Base-by-base conservation (phyloP, 2,888 invertebrate genomes). In the Eupithecia inturbata region DNA sequence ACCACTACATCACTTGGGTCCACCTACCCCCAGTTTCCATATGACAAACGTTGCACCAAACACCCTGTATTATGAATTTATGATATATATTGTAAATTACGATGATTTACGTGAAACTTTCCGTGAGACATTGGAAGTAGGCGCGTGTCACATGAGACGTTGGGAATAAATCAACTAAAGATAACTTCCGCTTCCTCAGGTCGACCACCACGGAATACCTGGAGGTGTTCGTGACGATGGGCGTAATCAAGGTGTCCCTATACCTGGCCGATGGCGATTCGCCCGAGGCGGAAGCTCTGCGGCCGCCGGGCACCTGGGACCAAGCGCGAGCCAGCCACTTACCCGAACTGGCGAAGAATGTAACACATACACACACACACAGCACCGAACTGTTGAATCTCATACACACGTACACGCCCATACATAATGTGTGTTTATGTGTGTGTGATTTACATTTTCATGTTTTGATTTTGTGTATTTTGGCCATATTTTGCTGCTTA, bases 181-280 rank as follows among this genome's bases (percentile, higher is more conserved):
- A 5, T 12, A 57, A 22, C 4, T 57, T 53, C 53, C 53, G 10
- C 14, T 12, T 57, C 26, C 14, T 0, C 74, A 88, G 89, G 49
- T 2, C n/a, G 63, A 7, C 10, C 12, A 19, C 12, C 4, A 85
- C 85, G 6, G 89, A 92, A 3, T 87, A 86, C 75, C 67, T 92
- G 62, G 95, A 95, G 73, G 79, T 92, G 67, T 92, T 88, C 74
- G 83, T 94, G 63, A 93, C 94, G 0, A 89, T 93, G 89, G 94
- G 94, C 16, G 84, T 83, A 19, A 85, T 95, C 14, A 89, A 91
- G n/a, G 6, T 92, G 14, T 86, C 90, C 0, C 75, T 94, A 41
- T 91, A 91, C 77, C 82, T 83, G 9, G 77, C 28, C 0, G 91
- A 91, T 62, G 88, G 89, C 45, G 76, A 70, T 26, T 83, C 85